Percentiles rank a stretch among this genome's conserved stretches.
Evolutionary conservation across 1,140 invertebrate species (phyloP).

Genomic region (Drosophila sp.): DNA sequence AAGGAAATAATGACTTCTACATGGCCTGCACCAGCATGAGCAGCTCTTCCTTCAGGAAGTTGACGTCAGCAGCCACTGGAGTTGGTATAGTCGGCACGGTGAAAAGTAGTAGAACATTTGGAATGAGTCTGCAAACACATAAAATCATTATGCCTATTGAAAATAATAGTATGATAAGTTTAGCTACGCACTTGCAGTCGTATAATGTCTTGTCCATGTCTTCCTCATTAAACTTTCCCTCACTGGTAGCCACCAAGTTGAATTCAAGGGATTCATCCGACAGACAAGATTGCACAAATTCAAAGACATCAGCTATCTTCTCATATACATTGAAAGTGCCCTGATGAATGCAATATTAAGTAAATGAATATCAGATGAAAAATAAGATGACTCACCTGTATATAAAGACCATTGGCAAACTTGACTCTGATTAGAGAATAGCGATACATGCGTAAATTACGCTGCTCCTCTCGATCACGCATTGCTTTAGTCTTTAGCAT

Average conservation of each 20-base stretch:
- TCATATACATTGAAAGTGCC: constrained; percentile 94
- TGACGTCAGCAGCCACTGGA: constrained; percentile 83
- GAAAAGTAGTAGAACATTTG: constrained; percentile 90
- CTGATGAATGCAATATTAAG: constrained; percentile 80
- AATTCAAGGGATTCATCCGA: constrained; percentile 88
- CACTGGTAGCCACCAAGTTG: constrained; percentile 87
- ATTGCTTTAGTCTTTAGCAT: constrained; percentile 96
- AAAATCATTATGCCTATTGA: neutral
- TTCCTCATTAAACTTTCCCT: constrained; percentile 87
- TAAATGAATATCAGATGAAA: neutral
- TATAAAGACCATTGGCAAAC: constrained; percentile 93
- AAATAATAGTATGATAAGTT: neutral
- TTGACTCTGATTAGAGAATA: constrained; percentile 93
- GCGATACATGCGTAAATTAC: constrained; percentile 92
- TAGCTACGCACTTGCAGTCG: constrained; percentile 85
- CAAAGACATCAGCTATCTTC: constrained; percentile 88
- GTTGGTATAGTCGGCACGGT: constrained; percentile 86
- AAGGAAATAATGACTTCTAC: constrained; percentile 73
- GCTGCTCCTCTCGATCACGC: constrained; percentile 93
- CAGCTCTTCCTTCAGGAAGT: constrained; percentile 91
- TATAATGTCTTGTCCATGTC: constrained; percentile 88
- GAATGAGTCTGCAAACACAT: constrained; percentile 87
- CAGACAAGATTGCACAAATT: constrained; percentile 91
- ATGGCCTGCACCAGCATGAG: constrained; percentile 89
- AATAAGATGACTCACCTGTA: constrained; percentile 88